Evolutionary conservation across 2,888 invertebrate species (phyloP), one percentile per base, ranked within the genome.

Genomic region (Pristionchus fissidentatus): DNA sequence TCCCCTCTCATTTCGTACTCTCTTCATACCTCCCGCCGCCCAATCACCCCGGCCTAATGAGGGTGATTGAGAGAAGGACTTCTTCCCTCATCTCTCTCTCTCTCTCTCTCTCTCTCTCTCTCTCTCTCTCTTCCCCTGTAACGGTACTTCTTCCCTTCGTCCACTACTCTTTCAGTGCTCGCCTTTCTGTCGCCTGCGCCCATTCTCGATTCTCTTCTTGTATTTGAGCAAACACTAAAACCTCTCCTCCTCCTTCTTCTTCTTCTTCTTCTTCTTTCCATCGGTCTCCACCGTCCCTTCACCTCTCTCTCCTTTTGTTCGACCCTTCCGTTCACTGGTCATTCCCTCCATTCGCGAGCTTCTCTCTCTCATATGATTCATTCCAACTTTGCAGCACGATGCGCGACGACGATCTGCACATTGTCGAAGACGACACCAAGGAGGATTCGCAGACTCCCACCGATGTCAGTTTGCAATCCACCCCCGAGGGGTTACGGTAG

Each of bases 161-260:
- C 55, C 46, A 79, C 57, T 79, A 79, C 55, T 79, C 35, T 22
- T 26, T 32, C 78, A 0, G n/a, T n/a, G n/a, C 46, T 75, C 55
- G 38, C 55, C 22, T 8, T 55, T 46, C 73, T 29, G n/a, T 4
- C 73, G n/a, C 73, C 32, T 46, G 22, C n/a, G 55, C 62, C 70
- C 41, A 70, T 70, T 70, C 70, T 70, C 70, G 70, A 70, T 70
- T 70, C 62, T 60, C 62, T 52, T 60, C 80, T 62, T 62, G 80
- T 81, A 62, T 81, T 81, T 81, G 80, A 57, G 57, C 79, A 79
- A 79, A 79, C 79, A 79, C 79, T 78, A 78, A 78, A 78, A 78
- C 79, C 79, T 79, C 57, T 57, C 57, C 55, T 79, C n/a, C 57
- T 57, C 43, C 38, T 35, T 41, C 22, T 79, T n/a, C n/a, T n/a